Evolutionary conservation across 2,113 vertebrate genomes (phyloP).

Genomic region (Pseudopodoces humilis): DNA sequence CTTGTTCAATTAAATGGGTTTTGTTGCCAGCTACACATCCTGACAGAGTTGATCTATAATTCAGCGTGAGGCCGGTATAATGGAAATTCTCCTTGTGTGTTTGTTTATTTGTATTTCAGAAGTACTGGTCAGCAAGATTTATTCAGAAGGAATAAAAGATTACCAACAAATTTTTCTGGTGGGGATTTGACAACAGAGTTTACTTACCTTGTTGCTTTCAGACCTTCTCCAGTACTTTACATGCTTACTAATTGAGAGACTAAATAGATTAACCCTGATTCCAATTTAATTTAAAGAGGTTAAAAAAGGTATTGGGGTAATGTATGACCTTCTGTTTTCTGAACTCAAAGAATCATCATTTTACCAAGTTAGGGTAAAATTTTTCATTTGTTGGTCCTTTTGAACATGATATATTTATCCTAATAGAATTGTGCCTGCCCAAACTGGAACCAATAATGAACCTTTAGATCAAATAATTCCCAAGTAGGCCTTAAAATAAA

Average conservation of each 20-base stretch:
- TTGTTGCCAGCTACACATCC: conserved; percentile 20
- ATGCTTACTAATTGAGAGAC: neutral
- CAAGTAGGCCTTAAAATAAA: conserved; percentile 65
- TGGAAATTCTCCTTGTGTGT: neutral
- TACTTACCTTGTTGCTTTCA: neutral
- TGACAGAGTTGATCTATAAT: conserved; percentile 49
- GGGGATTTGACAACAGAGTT: conserved; percentile 7
- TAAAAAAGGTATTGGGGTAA: neutral
- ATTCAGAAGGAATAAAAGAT: conserved; percentile 42
- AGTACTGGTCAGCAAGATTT: conserved; percentile 30
- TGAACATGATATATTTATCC: conserved; percentile 47
- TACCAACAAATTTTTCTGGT: conserved; percentile 29
- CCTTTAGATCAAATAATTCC: conserved; percentile 45
- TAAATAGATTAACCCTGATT: neutral
- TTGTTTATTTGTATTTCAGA: conserved; percentile 70
- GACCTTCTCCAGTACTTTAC: neutral
- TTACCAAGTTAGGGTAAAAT: conserved; percentile 13
- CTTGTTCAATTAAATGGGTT: conserved; percentile 44
- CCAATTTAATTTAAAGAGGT: neutral
- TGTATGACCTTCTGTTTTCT: neutral
- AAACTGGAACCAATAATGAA: conserved; percentile 41
- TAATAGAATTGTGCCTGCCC: conserved; percentile 48
- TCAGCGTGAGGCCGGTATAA: conserved; percentile 1
- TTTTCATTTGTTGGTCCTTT: conserved; percentile 43
- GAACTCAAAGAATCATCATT: neutral